Conservation (phyloP, 2,113 vertebrate genomes). For the Archilochus colubris region DNA sequence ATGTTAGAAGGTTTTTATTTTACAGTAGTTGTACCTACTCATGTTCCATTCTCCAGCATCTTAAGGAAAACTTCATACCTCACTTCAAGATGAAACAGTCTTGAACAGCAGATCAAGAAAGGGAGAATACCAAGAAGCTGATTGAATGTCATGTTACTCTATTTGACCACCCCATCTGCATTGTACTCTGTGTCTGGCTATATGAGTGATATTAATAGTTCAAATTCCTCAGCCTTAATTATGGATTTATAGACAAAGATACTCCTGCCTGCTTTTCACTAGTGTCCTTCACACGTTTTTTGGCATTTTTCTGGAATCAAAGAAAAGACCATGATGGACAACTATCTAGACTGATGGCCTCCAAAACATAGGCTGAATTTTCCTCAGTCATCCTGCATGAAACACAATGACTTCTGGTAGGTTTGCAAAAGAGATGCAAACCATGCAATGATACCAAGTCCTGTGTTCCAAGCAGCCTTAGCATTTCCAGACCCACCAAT, state of each 20-base stretch:
- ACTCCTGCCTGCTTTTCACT: neutral
- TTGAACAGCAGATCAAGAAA: neutral
- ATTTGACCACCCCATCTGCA: neutral
- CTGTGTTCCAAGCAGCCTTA: neutral
- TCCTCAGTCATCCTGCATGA: neutral
- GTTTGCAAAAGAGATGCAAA: neutral
- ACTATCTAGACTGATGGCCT: neutral
- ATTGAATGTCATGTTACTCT: neutral
- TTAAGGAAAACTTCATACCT: neutral
- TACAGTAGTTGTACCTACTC: neutral
- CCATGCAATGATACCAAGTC: neutral
- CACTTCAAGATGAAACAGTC: neutral
- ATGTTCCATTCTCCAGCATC: neutral
- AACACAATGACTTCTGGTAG: neutral
- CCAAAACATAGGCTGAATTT: neutral
- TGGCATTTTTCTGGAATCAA: neutral
- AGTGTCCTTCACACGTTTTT: neutral
- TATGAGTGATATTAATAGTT: neutral
- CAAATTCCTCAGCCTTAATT: neutral
- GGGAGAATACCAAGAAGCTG: neutral
- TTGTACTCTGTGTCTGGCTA: neutral
- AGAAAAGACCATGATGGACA: neutral
- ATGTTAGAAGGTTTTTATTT: neutral
- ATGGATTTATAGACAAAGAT: fast-evolving
- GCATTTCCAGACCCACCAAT: neutral